Evolutionary conservation across 2,888 invertebrate genomes (phyloP).

Genomic region (Cataglyphis albicans): DNA sequence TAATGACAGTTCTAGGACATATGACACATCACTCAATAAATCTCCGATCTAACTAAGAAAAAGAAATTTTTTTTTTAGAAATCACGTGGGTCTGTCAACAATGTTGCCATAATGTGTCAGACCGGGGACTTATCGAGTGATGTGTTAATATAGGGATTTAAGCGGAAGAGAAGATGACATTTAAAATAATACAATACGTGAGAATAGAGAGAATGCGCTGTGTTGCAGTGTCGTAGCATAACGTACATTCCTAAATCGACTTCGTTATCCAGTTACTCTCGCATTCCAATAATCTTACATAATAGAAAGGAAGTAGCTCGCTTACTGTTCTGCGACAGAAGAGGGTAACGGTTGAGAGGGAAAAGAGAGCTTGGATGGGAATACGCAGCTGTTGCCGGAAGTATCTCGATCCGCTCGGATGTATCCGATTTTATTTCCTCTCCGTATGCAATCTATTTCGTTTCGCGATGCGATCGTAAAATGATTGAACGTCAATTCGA

Average conservation of each 20-base stretch:
- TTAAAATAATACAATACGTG: conserved; percentile 2
- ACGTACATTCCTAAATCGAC: conserved; percentile 43
- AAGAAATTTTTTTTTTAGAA: too few species aligned
- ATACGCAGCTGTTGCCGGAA: conserved; percentile 17
- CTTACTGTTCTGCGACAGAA: conserved; percentile 34
- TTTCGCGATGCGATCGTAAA: conserved; percentile 22
- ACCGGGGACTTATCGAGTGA: too few species aligned
- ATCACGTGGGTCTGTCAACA: too few species aligned
- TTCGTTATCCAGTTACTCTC: conserved; percentile 63
- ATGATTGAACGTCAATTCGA: conserved; percentile 14
- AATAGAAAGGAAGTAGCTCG: conserved; percentile 53
- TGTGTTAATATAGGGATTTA: not conserved
- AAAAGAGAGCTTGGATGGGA: conserved; percentile 47
- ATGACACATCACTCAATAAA: not conserved
- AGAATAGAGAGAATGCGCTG: not conserved
- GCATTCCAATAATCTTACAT: conserved; percentile 65
- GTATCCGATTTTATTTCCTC: conserved; percentile 11
- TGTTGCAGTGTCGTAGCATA: conserved; percentile 1
- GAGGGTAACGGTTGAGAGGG: conserved; percentile 39
- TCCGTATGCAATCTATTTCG: conserved; percentile 5
- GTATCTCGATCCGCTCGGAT: not conserved
- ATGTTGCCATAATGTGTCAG: too few species aligned
- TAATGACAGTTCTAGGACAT: not conserved
- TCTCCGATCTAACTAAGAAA: too few species aligned
- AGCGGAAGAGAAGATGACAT: not conserved